Conservation (phyloP, 2,888 invertebrate species). For the Cepaea hortensis region DNA sequence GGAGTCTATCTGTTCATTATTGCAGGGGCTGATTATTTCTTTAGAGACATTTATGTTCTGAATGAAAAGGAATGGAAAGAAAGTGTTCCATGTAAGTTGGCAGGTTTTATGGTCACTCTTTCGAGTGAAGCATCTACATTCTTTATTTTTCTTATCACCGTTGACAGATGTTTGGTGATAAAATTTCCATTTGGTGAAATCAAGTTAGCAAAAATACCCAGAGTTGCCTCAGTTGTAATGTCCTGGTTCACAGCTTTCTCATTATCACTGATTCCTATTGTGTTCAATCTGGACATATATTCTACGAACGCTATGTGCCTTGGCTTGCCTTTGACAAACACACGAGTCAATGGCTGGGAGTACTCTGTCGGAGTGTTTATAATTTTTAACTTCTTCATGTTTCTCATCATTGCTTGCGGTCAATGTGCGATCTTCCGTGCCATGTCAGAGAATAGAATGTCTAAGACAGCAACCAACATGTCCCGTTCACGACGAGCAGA, state of each 20-base stretch:
- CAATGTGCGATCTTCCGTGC: background rate
- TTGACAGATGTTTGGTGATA: slow-evolving; percentile 1
- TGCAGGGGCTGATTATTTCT: background rate
- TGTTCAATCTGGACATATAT: background rate
- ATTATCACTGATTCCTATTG: background rate
- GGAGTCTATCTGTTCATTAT: background rate
- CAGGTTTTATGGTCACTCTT: background rate
- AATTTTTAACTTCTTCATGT: background rate
- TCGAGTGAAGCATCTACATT: slow-evolving; percentile 13
- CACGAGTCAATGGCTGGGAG: background rate
- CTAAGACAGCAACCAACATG: background rate
- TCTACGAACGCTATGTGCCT: background rate
- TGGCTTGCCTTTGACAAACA: slow-evolving; percentile 2
- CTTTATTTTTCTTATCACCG: background rate
- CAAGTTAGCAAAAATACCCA: background rate
- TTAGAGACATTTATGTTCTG: background rate
- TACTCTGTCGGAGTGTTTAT: background rate
- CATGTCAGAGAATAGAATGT: background rate
- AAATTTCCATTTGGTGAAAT: background rate
- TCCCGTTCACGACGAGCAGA: background rate
- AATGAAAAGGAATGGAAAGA: background rate
- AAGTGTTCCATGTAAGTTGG: slow-evolving; percentile 48
- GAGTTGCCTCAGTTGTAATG: background rate
- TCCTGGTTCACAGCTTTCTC: background rate
- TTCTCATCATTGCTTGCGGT: background rate